A percentile compares a stretch with the other conserved stretches of the same genome.
Evolutionary conservation across 2,113 vertebrate genomes (phyloP).

Genomic region (Aspiorhynchus laticeps): DNA sequence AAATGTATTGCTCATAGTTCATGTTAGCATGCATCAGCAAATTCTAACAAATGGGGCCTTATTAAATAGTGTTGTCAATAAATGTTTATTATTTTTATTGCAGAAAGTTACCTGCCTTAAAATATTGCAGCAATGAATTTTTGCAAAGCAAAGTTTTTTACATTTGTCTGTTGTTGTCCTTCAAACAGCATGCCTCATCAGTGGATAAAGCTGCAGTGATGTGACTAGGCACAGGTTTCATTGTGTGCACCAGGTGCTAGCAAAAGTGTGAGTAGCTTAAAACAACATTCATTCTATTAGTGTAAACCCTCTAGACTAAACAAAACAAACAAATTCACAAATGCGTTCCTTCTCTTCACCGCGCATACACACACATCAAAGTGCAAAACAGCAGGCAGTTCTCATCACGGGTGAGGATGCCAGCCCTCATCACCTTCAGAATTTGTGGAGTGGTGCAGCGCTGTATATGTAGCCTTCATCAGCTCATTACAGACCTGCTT

Average conservation of each 20-base stretch:
- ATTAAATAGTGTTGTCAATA: background rate
- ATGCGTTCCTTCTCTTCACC: background rate
- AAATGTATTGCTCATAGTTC: background rate
- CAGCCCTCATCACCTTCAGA: slow-evolving; percentile 65
- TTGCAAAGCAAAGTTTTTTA: background rate
- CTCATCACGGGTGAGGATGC: slow-evolving; percentile 43
- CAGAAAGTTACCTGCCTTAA: background rate
- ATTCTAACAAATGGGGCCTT: background rate
- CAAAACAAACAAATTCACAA: slow-evolving; percentile 42
- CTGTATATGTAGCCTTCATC: slow-evolving; percentile 65
- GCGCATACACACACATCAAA: slow-evolving; percentile 37
- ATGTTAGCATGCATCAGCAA: background rate
- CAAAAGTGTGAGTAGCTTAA: slow-evolving; percentile 16
- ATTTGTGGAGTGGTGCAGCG: slow-evolving; percentile 31
- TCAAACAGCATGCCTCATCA: background rate
- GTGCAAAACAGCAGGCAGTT: slow-evolving; percentile 35
- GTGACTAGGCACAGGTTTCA: background rate
- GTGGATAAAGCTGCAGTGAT: background rate
- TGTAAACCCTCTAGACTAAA: slow-evolving; percentile 47
- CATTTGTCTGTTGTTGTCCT: background rate
- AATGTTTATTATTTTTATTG: background rate
- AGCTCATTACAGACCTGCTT: slow-evolving; percentile 75
- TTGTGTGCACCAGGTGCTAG: background rate
- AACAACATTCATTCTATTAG: slow-evolving; percentile 37
- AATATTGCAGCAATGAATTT: too few relatives aligned